Base-by-base conservation (phyloP, 2,797 vertebrate genomes). In the Platalea minor region DNA sequence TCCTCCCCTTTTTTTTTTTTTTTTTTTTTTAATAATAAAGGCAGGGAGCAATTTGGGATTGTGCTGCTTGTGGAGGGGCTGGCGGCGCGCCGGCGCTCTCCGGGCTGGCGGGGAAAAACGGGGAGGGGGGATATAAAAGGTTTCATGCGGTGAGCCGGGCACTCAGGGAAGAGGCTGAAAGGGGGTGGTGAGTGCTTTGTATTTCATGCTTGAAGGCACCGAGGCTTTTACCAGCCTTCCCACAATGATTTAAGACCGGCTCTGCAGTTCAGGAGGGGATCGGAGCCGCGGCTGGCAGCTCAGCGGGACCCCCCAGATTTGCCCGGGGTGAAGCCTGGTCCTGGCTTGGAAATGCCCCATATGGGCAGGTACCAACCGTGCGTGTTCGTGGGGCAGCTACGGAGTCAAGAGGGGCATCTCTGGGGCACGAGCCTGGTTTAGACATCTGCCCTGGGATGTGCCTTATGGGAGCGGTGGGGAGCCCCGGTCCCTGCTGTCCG, bases 161-260 rank as follows among this genome's bases (percentile, higher is more conserved):
- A 93, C 95, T 93, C 86, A 69, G 90, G 90, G 95, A 97, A 91
- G 90, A 92, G 82, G 91, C 94, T 96, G 93, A 88, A 94, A 97
- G 89, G 94, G 89, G 91, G 53, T 35, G 90, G 95, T 79, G 91
- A 97, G 96, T 85, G 94, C 96, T 96, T 97, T 96, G 96, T 95
- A 23, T 96, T 97, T 97, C 95, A 97, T 81, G 96, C 96, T 96
- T 95, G 93, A 96, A 94, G 93, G 95, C 87, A 89, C 88, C 3
- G 83, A 96, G 91, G 96, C 95, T 96, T 96, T 97, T 91, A 95
- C 91, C 95, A 77, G 89, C 91, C 91, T 92, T 87, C 76, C 89
- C 16, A 51, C 9, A 26, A 94, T 94, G 96, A 96, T 95, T 96
- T 95, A 95, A 92, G 92, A 26, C 20, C 39, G 2, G 73, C 53